Evolutionary conservation across 1,140 invertebrate genomes (phyloP), one percentile per base, ranked within the genome.

Genomic region (Drosophila willistoni): DNA sequence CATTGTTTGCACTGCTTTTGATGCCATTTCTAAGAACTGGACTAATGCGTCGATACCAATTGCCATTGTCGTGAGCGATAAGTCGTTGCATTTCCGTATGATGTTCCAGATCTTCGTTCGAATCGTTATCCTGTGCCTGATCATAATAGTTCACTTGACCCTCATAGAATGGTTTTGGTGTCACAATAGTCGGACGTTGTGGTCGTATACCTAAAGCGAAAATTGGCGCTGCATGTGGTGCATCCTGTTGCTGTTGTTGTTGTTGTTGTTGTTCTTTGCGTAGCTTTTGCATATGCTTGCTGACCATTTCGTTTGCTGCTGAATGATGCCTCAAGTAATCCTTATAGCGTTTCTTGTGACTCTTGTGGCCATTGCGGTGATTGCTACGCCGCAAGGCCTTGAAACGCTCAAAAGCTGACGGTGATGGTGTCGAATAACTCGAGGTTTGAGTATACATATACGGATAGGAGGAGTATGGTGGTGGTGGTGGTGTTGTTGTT

Each of bases 331-430:
- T 77, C 44, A 91, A 70, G 42, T 87, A 91, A 67, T 91, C 82
- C 77, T 91, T 91, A 64, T 91, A 91, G 29, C 81, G 80, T 56
- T 91, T 91, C 73, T 91, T 91, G 75, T 91, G 83, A 19, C 42
- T 86, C 78, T 89, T 91, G 79, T 91, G 90, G 3, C 90, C 90
- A 19, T 76, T 78, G 36, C 71, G 78, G 60, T 77, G 79, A 73
- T 59, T 81, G 63, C 69, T 91, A 51, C 90, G 77, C 10, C 83
- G 73, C 60, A 78, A 51, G 17, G 83, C 81, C 77, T 91, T 91
- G 34, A 86, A 81, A 2, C 76, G 77, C 36, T 91, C 90, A 60
- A 91, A 91, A 6, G 81, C 73, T 4, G 89, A 82, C 1, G 81
- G 17, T 29, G 29, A 29, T n/a, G 66, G n/a, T 5, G 55, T 17